Evolutionary conservation across 92 coral and sea anemone genomes (phyloP).

Genomic region (Heteractis magnifica): DNA sequence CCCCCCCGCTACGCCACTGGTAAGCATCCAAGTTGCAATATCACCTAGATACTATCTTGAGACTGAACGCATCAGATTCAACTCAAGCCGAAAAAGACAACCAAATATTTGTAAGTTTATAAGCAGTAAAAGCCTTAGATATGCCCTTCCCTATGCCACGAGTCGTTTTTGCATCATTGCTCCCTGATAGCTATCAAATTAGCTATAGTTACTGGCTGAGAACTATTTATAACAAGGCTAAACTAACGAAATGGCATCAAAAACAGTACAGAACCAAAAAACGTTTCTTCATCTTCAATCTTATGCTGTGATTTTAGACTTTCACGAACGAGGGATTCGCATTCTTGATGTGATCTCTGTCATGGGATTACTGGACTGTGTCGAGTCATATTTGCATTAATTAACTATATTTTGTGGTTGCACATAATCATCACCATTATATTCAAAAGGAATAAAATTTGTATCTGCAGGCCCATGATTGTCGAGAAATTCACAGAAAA

Average conservation of each 20-base stretch:
- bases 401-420: background rate
- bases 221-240: too few relatives aligned
- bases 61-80: too few relatives aligned
- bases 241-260: background rate
- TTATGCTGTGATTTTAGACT: background rate
- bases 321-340: background rate
- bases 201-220: background rate
- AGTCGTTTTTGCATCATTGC: background rate
- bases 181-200: background rate
- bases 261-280: background rate
- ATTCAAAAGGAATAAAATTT: background rate
- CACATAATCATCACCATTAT: background rate
- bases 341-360: background rate
- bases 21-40: too few relatives aligned
- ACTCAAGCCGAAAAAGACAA: too few relatives aligned
- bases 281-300: background rate
- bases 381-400: conserved; percentile 15
- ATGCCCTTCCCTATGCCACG: background rate
- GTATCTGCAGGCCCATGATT: background rate
- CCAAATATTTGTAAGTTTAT: too few relatives aligned
- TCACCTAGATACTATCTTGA: too few relatives aligned
- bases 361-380: conserved; percentile 8
- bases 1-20: too few relatives aligned
- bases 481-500: background rate
- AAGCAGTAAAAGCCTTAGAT: too few relatives aligned